A percentile compares a stretch with the other conserved stretches of the same genome.
Conservation (phyloP, 2,888 invertebrate genomes). For the Coleophora deauratella region DNA sequence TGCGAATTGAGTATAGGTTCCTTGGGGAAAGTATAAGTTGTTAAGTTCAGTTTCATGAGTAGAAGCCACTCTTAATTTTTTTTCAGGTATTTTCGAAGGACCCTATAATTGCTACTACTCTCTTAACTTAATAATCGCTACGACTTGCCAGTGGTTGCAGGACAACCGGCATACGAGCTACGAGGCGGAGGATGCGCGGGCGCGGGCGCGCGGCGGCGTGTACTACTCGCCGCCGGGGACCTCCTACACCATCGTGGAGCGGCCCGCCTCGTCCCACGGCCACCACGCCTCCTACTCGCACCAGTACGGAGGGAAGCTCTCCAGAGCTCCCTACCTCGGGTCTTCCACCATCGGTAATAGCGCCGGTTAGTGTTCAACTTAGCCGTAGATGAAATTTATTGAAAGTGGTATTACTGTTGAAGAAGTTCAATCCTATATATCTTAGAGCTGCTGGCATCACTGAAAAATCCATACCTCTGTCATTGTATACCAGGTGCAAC, state of each 20-base stretch:
- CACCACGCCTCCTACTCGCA: constrained; percentile 77
- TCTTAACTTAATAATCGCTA: too few relatives aligned
- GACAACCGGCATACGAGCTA: constrained; percentile 67
- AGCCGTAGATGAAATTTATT: too few relatives aligned
- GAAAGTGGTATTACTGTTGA: too few relatives aligned
- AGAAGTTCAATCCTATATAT: too few relatives aligned
- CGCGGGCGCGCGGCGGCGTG: constrained; percentile 78
- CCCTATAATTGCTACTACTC: too few relatives aligned
- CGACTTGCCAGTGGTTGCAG: constrained; percentile 44
- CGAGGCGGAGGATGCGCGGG: constrained; percentile 65
- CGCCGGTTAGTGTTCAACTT: constrained; percentile 33
- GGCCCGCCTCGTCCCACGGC: constrained; percentile 82
- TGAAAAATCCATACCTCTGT: background rate
- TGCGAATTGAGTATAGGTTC: too few relatives aligned
- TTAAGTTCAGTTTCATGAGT: too few relatives aligned
- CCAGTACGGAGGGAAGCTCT: constrained; percentile 65
- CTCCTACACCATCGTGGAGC: constrained; percentile 90
- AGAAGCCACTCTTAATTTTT: too few relatives aligned
- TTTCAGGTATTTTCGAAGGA: too few relatives aligned
- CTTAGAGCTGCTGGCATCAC: too few relatives aligned
- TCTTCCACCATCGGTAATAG: constrained; percentile 76
- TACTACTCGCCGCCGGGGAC: constrained; percentile 93
- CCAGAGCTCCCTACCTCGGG: constrained; percentile 80
- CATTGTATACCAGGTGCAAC: constrained; percentile 55
- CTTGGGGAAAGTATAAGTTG: too few relatives aligned